Conservation (phyloP, 2,113 vertebrate species). For the Alligator mississippiensis region DNA sequence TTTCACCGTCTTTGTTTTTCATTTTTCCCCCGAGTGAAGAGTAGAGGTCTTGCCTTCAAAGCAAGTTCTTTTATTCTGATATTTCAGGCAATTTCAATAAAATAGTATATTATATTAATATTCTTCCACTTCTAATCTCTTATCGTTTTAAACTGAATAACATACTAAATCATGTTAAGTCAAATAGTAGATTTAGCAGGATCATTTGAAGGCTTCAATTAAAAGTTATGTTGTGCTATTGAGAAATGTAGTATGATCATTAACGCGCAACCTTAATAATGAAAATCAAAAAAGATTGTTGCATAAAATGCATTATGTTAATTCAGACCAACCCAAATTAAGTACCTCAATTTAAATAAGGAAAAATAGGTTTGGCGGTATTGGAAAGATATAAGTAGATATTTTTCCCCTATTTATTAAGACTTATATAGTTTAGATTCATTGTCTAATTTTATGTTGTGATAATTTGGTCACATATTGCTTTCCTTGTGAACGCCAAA, state of each 20-base stretch:
- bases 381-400: background rate
- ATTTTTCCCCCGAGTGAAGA: constrained; percentile 8
- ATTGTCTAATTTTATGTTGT: background rate
- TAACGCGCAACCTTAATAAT: background rate
- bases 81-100: background rate
- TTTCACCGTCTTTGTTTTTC: background rate
- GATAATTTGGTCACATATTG: background rate
- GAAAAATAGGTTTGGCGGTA: background rate
- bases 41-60: background rate
- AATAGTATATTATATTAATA: background rate
- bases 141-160: background rate
- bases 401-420: background rate
- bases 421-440: background rate
- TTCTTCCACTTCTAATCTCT: background rate
- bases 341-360: background rate
- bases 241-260: background rate
- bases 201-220: background rate
- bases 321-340: background rate
- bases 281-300: background rate
- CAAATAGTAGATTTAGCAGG: background rate
- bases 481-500: background rate
- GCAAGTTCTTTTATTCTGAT: background rate
- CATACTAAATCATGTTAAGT: background rate
- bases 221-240: background rate
- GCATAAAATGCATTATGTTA: background rate